Base-by-base conservation (phyloP, 2,888 invertebrate species). In the Dicycla oo region DNA sequence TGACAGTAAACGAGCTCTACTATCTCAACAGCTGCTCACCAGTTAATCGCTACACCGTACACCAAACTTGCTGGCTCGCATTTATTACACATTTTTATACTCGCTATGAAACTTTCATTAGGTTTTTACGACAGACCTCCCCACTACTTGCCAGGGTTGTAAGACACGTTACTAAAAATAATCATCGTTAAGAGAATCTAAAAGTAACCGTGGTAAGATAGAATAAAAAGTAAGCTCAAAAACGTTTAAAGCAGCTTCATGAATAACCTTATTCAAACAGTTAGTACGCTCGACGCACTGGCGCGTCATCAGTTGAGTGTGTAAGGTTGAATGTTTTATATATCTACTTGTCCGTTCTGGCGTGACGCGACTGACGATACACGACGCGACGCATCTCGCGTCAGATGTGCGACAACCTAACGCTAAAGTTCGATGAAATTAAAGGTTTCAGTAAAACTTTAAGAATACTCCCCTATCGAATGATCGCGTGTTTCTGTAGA, bases 21-120 rank as follows among this genome's bases (percentile, higher is more conserved):
- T 38, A 47, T 34, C 58, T 45, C 47, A 38, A 23, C 75, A 53
- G 56, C 70, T 70, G 66, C 63, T 70, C 43, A 40, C 47, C 38
- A 45, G 45, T 26, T 62, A 57, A 67, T 67, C 43, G 63, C 61
- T 53, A 40, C 61, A 47, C 20, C 65, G 63, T 20, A 38, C 60
- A 56, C 63, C 71, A 51, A 68, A 60, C 78, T 82, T 38, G 26
- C 69, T 74, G 57, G 67, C 69, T 66, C 71, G 67, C 73, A 61
- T 81, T 82, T 81, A 80, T 73, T 68, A 73, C 73, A 61, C 79
- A 80, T 76, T 81, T 85, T 79, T 80, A 86, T 80, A 78, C 77
- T 62, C 26, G 70, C 81, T 81, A 84, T 85, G 78, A 88, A 87
- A 86, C 67, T 85, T 86, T 83, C 81, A 87, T 88, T 85, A 86